phyloP scores from a whole-genome alignment of 2,113 vertebrate genomes.

The Prunella fulvescens region DNA sequence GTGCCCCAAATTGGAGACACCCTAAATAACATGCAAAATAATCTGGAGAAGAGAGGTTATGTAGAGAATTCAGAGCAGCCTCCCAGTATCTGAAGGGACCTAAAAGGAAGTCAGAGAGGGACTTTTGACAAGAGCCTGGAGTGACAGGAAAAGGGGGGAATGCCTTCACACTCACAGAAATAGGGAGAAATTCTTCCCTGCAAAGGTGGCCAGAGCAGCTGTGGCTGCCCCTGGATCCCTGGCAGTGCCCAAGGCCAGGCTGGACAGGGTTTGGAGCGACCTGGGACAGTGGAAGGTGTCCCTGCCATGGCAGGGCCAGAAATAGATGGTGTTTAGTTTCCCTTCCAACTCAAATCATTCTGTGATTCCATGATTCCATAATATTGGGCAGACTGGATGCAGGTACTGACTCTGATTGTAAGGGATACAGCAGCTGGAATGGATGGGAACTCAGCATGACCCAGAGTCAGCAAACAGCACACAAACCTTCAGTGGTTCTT shows the following conservation, averaged over 20 bases:
- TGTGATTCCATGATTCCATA: not conserved
- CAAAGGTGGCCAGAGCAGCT: not conserved
- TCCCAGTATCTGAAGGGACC: not conserved
- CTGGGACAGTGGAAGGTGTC: not conserved
- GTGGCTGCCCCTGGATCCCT: not conserved
- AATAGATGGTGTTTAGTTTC: not conserved
- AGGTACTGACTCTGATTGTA: not conserved
- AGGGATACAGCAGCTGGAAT: not conserved
- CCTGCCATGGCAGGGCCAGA: not conserved
- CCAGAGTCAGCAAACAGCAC: not conserved
- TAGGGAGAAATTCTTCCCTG: not conserved
- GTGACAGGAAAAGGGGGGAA: not conserved
- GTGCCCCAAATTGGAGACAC: not conserved
- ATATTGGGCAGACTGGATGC: not conserved
- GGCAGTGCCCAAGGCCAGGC: not conserved
- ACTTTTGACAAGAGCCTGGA: not conserved
- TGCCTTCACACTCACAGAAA: not conserved
- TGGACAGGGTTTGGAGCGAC: not conserved
- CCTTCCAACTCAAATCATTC: not conserved
- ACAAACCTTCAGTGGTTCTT: not conserved
- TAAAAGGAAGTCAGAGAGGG: not conserved
- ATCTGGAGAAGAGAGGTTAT: not conserved
- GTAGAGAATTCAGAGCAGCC: not conserved
- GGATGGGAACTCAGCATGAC: rapidly evolving
- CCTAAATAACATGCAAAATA: not conserved